Conservation (phyloP, 2,113 vertebrate species). For the Diadophis punctatus region DNA sequence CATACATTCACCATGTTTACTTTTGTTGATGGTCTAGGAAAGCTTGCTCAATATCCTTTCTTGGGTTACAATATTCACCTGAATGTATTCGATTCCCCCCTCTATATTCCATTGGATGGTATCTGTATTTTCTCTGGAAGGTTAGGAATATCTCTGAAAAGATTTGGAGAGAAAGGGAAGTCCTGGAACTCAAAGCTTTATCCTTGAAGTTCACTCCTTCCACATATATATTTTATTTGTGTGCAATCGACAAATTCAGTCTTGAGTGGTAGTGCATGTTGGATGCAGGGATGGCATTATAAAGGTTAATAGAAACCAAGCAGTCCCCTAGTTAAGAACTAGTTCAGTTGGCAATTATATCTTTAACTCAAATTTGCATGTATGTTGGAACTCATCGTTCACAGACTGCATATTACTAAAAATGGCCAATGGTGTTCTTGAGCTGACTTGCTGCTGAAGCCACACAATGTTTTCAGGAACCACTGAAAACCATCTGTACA, state of each 20-base stretch:
- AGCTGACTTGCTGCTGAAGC: not conserved
- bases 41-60: not conserved
- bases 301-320: not conserved
- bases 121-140: not conserved
- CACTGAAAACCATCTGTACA: not conserved
- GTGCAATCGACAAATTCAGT: not conserved
- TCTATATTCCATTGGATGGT: not conserved
- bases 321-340: too few relatives aligned
- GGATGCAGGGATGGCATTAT: not conserved
- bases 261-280: not conserved
- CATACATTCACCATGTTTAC: not conserved
- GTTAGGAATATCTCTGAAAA: not conserved
- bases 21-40: not conserved
- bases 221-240: not conserved
- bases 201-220: not conserved
- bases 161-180: not conserved
- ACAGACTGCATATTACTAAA: not conserved
- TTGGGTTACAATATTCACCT: not conserved
- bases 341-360: too few relatives aligned
- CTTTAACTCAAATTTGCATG: too few relatives aligned
- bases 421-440: not conserved
- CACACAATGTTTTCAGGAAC: not conserved
- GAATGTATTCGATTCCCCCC: not conserved
- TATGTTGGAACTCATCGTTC: too few relatives aligned
- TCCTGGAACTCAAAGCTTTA: not conserved